Evolutionary conservation across 2,888 invertebrate species (phyloP).

Genomic region (Pachliopta kotzebuea): DNA sequence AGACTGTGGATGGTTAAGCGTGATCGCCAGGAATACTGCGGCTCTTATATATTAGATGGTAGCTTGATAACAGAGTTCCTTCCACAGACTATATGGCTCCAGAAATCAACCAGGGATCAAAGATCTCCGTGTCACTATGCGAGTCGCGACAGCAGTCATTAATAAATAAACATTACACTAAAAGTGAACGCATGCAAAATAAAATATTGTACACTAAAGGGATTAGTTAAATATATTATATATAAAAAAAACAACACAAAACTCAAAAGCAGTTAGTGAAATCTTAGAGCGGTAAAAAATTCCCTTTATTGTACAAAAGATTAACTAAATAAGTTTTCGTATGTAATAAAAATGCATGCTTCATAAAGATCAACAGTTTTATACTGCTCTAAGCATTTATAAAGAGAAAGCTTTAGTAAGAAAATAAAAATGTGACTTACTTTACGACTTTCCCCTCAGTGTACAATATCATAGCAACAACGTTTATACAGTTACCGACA

Average conservation of each 20-base stretch:
- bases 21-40: no score
- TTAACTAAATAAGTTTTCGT: conserved; percentile 35
- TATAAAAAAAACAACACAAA: conserved; percentile 27
- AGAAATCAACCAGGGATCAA: no score
- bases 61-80: no score
- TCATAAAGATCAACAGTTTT: conserved; percentile 39
- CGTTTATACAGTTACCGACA: no score
- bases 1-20: no score
- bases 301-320: conserved; percentile 76
- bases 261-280: conserved; percentile 35
- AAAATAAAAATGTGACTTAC: conserved; percentile 62
- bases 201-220: conserved; percentile 79
- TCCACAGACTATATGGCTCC: no score
- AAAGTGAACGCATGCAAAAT: conserved; percentile 51
- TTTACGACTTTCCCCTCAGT: conserved; percentile 71
- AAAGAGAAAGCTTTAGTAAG: conserved; percentile 55
- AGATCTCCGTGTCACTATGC: no score
- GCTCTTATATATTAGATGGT: no score
- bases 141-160: no score
- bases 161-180: conserved; percentile 8
- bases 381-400: conserved; percentile 71
- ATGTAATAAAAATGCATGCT: conserved; percentile 60
- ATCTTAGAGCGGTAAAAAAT: conserved; percentile 73
- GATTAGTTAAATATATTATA: conserved; percentile 42
- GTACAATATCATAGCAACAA: conserved; percentile 60